Evolutionary conservation across 1,140 invertebrate species (phyloP).

Genomic region (Rhizoglyphus robini): DNA sequence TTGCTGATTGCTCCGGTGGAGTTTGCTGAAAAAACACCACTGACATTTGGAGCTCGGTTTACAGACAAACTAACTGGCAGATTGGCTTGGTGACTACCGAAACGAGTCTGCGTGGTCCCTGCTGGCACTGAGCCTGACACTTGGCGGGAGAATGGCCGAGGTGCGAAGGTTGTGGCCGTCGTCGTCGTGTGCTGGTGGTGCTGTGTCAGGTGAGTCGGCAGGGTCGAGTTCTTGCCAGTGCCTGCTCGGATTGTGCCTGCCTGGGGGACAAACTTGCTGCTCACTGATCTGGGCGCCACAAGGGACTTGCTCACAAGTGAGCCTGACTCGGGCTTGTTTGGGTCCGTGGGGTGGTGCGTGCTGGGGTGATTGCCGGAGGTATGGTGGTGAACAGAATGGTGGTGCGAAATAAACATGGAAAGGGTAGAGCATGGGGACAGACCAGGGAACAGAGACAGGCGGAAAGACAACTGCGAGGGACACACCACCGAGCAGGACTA

Average conservation of each 20-base stretch:
- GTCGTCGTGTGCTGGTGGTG: not conserved
- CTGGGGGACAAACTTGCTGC: not conserved
- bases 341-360: not conserved
- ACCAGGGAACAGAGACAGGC: not conserved
- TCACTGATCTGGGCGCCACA: not conserved
- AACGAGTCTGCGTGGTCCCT: not conserved
- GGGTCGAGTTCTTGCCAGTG: not conserved
- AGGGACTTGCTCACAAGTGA: not conserved
- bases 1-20: constrained; percentile 3
- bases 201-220: not conserved
- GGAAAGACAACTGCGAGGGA: not conserved
- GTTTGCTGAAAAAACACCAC: not conserved
- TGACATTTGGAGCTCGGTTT: not conserved
- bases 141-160: not conserved
- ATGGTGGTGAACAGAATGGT: not conserved
- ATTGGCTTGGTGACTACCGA: not conserved
- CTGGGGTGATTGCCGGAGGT: not conserved
- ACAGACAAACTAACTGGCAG: too few species aligned
- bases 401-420: constrained; percentile 11
- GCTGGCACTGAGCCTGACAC: not conserved
- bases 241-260: not conserved
- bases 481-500: too few species aligned
- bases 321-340: not conserved
- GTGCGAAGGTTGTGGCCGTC: not conserved
- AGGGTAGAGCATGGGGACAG: not conserved